Base-by-base conservation (phyloP, 2,797 vertebrate species). In the Pangasius sanitwongsei region DNA sequence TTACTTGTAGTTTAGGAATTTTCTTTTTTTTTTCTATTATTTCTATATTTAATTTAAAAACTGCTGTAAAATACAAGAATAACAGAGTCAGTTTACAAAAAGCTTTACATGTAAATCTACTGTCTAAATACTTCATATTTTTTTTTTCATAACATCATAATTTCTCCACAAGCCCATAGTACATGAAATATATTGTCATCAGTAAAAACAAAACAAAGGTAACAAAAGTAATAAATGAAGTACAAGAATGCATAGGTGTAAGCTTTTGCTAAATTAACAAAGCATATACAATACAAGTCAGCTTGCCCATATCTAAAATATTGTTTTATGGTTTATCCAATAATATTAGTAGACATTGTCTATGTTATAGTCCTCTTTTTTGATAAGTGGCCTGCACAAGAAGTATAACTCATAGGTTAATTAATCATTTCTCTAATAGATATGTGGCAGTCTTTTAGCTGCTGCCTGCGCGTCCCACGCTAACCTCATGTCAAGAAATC, bases 211-310 rank as follows among this genome's bases (percentile, higher is more conserved):
- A 96, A 95, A 94, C 94, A 96, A 57, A 96, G 95, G 95, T 95
- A 96, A 97, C 93, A 95, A 83, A 94, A 94, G 96, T 95, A 95
- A 94, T 95, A 96, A 97, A 96, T 96, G 96, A 96, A 97, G 95
- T 93, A 96, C 96, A 97, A 97, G 95, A 96, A 97, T 98, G 97
- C 97, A 97, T 98, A 98, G 98, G 96, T 97, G 96, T 93, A 96
- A 94, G 96, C 95, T 96, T 96, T 94, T 95, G 93, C 96, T 97
- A 97, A 97, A 96, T 95, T 96, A 95, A 97, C 96, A 96, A 96
- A 96, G 96, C 96, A 96, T 96, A 97, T 97, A 96, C 96, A 95
- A 94, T 94, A 96, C 92, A 95, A 91, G 93, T 95, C 92, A 93
- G 90, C 91, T 94, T 91, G 61, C 90, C 88, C 86, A 72, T 78